Evolutionary conservation across 2,888 invertebrate species (phyloP).

Genomic region (Automeris io): DNA sequence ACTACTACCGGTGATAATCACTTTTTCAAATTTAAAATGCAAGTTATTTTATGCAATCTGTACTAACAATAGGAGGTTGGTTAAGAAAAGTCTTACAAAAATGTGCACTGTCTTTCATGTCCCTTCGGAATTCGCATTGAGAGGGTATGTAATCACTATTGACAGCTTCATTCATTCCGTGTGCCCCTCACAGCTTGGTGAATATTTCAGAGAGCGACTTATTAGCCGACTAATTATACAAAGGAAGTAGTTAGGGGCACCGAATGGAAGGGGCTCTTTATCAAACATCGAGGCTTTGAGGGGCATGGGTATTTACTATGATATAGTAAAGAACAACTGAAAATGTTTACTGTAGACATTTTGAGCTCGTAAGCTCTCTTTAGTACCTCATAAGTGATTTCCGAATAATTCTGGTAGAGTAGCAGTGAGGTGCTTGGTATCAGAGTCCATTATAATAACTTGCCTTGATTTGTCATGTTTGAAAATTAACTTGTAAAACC

Average conservation of each 20-base stretch:
- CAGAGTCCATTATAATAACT: not conserved
- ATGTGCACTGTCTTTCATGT: conserved; percentile 6
- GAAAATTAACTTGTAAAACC: not conserved
- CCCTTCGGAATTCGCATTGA: conserved; percentile 27
- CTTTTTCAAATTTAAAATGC: too few relatives aligned
- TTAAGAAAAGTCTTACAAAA: too few relatives aligned
- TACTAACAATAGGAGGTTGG: too few relatives aligned
- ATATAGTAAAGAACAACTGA: too few relatives aligned
- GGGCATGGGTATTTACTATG: not conserved
- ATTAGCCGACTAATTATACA: conserved; percentile 69
- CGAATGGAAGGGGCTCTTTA: conserved; percentile 25
- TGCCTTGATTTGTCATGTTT: not conserved
- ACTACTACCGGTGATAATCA: too few relatives aligned
- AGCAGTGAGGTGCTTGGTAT: too few relatives aligned
- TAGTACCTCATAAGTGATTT: too few relatives aligned
- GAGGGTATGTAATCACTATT: conserved; percentile 49
- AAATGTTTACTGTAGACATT: too few relatives aligned
- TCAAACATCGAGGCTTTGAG: conserved; percentile 10
- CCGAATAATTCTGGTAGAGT: too few relatives aligned
- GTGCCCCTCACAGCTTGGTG: conserved; percentile 36
- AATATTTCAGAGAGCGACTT: conserved; percentile 59
- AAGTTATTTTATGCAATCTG: too few relatives aligned
- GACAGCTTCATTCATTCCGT: conserved; percentile 48
- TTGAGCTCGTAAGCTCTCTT: too few relatives aligned
- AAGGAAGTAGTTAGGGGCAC: conserved; percentile 53